Evolutionary conservation across 2,888 invertebrate species (phyloP).

Genomic region (Epinotia nisella): DNA sequence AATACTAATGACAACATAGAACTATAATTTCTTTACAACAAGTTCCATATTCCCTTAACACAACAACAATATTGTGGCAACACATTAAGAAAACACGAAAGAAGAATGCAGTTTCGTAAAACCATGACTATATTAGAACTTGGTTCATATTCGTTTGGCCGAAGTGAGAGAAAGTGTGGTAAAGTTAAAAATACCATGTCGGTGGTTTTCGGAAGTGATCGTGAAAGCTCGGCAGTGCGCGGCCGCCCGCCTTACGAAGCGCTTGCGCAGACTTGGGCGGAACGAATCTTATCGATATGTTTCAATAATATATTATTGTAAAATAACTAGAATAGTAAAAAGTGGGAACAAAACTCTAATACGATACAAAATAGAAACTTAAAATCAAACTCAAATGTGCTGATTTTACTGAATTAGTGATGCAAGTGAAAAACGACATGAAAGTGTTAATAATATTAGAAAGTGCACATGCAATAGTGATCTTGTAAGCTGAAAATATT

Average conservation of each 20-base stretch:
- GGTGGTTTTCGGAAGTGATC: slow-evolving; percentile 70
- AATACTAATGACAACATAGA: neutral
- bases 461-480: neutral
- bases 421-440: neutral
- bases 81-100: slow-evolving; percentile 48
- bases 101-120: slow-evolving; percentile 50
- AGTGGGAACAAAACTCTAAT: neutral
- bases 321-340: neutral
- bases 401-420: neutral
- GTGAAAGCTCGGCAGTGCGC: slow-evolving; percentile 64
- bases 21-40: neutral
- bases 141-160: slow-evolving; percentile 42
- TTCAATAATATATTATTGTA: neutral
- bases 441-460: neutral
- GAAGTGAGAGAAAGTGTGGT: slow-evolving; percentile 56
- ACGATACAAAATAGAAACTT: neutral
- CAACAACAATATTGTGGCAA: slow-evolving; percentile 3
- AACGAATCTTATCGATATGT: slow-evolving; percentile 19
- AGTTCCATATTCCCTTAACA: slow-evolving; percentile 2
- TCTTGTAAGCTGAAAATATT: neutral
- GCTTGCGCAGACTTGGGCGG: slow-evolving; percentile 72
- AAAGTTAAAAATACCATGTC: slow-evolving; percentile 77
- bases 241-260: slow-evolving; percentile 77
- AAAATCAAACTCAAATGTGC: neutral
- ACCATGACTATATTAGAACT: slow-evolving; percentile 21